A percentile compares a stretch with the other conserved stretches of the same genome.
These are phyloP conservation scores for Urocyon cinereoargenteus DNA, from an alignment of 2,797 vertebrate species.

Conservation along the genomic window DNA sequence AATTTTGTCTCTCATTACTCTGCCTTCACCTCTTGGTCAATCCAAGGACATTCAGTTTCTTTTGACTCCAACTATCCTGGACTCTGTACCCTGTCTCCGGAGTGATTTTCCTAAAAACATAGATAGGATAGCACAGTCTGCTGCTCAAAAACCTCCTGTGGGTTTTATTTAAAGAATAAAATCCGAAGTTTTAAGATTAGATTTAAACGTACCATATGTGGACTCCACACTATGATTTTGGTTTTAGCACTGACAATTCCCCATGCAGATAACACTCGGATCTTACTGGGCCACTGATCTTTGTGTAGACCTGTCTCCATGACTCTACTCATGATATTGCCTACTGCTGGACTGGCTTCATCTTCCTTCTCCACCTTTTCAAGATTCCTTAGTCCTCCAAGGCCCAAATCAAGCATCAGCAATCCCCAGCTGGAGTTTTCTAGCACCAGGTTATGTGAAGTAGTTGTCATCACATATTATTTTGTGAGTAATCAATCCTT, in stretches of 20 bases:
- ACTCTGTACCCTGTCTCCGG: neutral
- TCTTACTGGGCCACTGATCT: neutral
- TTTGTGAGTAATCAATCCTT: neutral
- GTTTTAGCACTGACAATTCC: neutral
- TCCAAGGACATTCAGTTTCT: neutral
- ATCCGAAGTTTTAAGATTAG: neutral
- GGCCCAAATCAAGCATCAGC: neutral
- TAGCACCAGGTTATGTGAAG: neutral
- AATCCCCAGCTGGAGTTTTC: neutral
- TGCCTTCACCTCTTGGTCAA: neutral
- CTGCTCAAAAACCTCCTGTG: neutral
- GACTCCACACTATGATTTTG: neutral
- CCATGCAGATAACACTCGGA: neutral
- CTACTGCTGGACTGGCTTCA: neutral
- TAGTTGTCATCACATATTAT: neutral
- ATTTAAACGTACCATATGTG: neutral
- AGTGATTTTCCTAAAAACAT: neutral
- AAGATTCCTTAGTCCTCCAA: neutral
- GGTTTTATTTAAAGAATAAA: conserved; percentile 46
- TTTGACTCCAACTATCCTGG: neutral
- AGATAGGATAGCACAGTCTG: neutral
- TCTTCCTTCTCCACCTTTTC: neutral
- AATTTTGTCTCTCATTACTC: neutral
- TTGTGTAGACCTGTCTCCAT: neutral
- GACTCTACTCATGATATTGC: neutral